phyloP scores from a whole-genome alignment of 35 echinoderm and acorn worm species.

The Lytechinus pictus region DNA sequence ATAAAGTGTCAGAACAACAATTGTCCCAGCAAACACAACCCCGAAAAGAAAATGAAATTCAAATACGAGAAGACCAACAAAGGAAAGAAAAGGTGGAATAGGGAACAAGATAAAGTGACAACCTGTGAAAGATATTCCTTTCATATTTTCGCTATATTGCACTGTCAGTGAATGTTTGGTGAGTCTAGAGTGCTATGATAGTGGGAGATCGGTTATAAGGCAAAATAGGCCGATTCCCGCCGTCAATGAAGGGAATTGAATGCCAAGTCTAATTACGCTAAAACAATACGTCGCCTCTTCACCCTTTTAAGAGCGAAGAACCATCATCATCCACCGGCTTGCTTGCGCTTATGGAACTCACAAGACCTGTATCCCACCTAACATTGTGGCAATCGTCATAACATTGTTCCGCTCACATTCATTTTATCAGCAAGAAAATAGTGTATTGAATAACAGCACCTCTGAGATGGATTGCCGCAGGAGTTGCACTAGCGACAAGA shows the following conservation, averaged over 20 bases:
- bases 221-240: neutral
- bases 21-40: slow-evolving; percentile 21
- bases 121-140: neutral
- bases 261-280: neutral
- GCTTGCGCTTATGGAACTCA: neutral
- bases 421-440: neutral
- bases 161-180: neutral
- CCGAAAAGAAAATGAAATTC: slow-evolving; percentile 42
- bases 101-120: neutral
- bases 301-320: neutral
- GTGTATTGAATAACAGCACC: slow-evolving; percentile 49
- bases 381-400: neutral
- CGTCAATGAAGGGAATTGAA: neutral
- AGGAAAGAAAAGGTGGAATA: neutral
- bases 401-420: neutral
- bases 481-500: neutral
- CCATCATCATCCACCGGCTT: neutral
- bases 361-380: neutral
- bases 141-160: neutral
- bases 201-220: neutral
- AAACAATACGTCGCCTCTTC: slow-evolving; percentile 6
- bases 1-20: slow-evolving; percentile 58
- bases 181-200: neutral
- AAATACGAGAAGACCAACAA: slow-evolving; percentile 32
- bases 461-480: neutral